Conservation (phyloP, 1,140 invertebrate genomes). For the Papilio dardanus region DNA sequence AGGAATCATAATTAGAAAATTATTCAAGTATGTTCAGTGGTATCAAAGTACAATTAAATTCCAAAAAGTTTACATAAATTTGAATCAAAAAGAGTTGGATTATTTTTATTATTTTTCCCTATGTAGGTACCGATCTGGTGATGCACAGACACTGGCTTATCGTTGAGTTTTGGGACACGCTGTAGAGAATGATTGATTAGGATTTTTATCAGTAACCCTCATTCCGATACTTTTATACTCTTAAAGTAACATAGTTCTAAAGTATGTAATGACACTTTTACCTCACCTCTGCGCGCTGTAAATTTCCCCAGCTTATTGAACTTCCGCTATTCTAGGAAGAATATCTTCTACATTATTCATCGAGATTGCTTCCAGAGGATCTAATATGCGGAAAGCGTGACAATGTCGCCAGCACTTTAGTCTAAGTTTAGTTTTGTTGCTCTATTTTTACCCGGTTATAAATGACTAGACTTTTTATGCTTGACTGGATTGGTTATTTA, state of each 20-base stretch:
- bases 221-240: not conserved
- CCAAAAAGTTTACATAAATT: too few relatives aligned
- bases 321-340: slow-evolving; percentile 8
- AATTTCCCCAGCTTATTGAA: not conserved
- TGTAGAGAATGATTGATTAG: too few relatives aligned
- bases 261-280: not conserved
- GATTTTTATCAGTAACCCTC: too few relatives aligned
- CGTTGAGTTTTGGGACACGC: too few relatives aligned
- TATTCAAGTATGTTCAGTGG: too few relatives aligned
- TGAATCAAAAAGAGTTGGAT: too few relatives aligned
- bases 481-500: too few relatives aligned
- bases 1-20: too few relatives aligned
- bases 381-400: slow-evolving; percentile 7
- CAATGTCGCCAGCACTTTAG: slow-evolving; percentile 1
- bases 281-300: not conserved
- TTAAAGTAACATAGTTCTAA: not conserved
- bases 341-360: slow-evolving; percentile 4
- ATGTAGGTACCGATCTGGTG: too few relatives aligned
- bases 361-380: not conserved
- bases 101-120: too few relatives aligned
- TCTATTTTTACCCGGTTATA: not conserved
- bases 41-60: too few relatives aligned
- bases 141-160: too few relatives aligned
- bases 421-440: not conserved
- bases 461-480: not conserved